Base-by-base conservation (phyloP, 2,113 vertebrate genomes). In the Dipodomys ordii region DNA sequence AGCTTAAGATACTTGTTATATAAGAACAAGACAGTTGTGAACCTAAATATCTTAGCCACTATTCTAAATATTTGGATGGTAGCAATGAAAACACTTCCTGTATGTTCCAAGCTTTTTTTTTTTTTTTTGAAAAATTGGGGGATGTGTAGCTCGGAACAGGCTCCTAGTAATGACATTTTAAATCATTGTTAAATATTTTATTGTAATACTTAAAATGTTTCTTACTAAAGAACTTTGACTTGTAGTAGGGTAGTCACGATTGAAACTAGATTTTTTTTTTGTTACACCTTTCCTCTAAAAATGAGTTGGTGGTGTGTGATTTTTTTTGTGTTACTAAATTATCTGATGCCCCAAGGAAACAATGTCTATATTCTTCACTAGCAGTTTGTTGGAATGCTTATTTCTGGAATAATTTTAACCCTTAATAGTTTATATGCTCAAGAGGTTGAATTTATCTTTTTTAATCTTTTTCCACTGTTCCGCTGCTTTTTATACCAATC, bases 111-210 rank as follows among this genome's bases (percentile, higher is more conserved):
- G 1, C 62, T 27, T 35, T 46, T 32, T 68, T 88, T 30, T 35
- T n/a, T n/a, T 39, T 39, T 46, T 32, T 73, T 72, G 0, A 30
- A 7, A 22, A 44, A 88, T 93, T 81, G 46, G 53, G 87, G 28
- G 68, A 13, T 67, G 7, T 83, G 94, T 95, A 72, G 27, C 30
- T 85, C 78, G 78, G 46, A 82, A 82, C n/a, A 79, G 53, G 53
- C 6, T 28, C 19, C n/a, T 44, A 23, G 39, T 35, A 62, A 11
- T 57, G 73, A 32, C 16, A 71, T 25, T 62, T 87, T 53, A n/a
- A 65, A 5, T 90, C 49, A 49, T 49, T 49, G 49, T 49, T 49
- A 49, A 49, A 49, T 4, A 11, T 18, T 57, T 57, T 15, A 57
- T 16, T 15, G 53, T 57, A 57, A 18, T 16, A 57, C 15, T 57